Base-by-base conservation (phyloP, 1,140 invertebrate genomes). In the Tetraneura akinire region DNA sequence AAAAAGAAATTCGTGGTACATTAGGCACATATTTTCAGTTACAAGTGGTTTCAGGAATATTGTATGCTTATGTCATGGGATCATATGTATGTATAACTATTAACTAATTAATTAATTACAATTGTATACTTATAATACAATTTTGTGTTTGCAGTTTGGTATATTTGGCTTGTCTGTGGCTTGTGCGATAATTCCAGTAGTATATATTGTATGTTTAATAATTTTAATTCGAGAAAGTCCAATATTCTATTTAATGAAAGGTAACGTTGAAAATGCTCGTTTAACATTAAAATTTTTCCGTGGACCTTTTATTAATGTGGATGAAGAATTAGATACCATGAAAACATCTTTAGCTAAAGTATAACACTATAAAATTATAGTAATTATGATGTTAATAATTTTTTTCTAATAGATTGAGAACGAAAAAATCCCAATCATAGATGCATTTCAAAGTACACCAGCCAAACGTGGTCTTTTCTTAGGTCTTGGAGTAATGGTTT, bases 161-260 rank as follows among this genome's bases (percentile, higher is more conserved):
- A 87, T 42, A 93, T 91, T 90, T 86, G 87, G 21, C 86, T 86
- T 96, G 47, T 91, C 92, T 5, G 85, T 92, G 3, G 83, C 91
- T 29, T 92, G 92, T 81, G 89, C 89, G 0, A 80, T 91, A 1
- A 85, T 94, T 47, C 91, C 93, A 18, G 83, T 92, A 1, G 55
- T 92, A 0, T 90, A 93, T 29, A 84, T 37, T 37, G 8, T 88
- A 5, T 71, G 16, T 29, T 87, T 89, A 1, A 91, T 95, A 85
- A 84, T 91, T 47, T 91, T 90, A 83, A 90, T 96, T 87, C 94
- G 94, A 0, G 95, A 96, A 85, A 94, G 93, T 21, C 95, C 95
- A 0, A 87, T 89, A 11, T 94, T 91, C 86, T 86, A 91, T 14
- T 85, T 92, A 64, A 88, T 89, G 83, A 78, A 87, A 86, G 84